Evolutionary conservation across 2,888 invertebrate species (phyloP).

Genomic region (Caenorhabditis sulstoni): DNA sequence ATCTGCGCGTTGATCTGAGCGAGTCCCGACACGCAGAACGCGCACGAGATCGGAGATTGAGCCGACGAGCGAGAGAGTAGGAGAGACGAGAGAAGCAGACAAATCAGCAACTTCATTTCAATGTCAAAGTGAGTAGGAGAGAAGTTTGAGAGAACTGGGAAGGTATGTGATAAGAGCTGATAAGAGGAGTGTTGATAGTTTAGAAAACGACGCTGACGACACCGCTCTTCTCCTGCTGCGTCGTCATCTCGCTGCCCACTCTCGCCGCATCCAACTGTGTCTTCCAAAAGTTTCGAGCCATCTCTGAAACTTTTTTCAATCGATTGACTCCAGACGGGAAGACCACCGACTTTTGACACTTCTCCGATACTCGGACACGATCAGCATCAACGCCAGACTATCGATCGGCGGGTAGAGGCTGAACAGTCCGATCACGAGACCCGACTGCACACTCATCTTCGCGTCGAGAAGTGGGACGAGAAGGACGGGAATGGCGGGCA

Average conservation of each 20-base stretch:
- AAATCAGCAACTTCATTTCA: constrained; percentile 9
- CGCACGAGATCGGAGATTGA: constrained; percentile 47
- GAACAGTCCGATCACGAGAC: neutral
- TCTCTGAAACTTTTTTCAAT: neutral
- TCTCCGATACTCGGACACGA: constrained; percentile 4
- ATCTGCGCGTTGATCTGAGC: constrained; percentile 48
- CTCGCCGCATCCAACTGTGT: too few relatives aligned
- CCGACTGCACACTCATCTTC: constrained; percentile 7
- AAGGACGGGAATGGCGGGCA: neutral
- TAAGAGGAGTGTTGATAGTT: too few relatives aligned
- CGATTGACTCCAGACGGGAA: neutral
- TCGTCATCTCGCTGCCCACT: too few relatives aligned
- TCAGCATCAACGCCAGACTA: constrained; percentile 2
- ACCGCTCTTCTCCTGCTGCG: too few relatives aligned
- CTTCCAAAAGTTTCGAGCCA: neutral
- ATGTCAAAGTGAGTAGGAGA: too few relatives aligned
- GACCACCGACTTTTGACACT: neutral
- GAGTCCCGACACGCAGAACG: constrained; percentile 45
- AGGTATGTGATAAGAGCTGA: too few relatives aligned
- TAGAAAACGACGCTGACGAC: too few relatives aligned
- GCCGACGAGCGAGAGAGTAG: constrained; percentile 13
- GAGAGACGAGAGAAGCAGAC: constrained; percentile 6
- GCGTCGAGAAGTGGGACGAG: neutral
- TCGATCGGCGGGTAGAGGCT: constrained; percentile 11
- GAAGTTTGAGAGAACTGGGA: too few relatives aligned